Percentiles rank a stretch among this genome's conserved stretches.
Conservation (phyloP, 2,888 invertebrate genomes). For the Gryllus longicercus region DNA sequence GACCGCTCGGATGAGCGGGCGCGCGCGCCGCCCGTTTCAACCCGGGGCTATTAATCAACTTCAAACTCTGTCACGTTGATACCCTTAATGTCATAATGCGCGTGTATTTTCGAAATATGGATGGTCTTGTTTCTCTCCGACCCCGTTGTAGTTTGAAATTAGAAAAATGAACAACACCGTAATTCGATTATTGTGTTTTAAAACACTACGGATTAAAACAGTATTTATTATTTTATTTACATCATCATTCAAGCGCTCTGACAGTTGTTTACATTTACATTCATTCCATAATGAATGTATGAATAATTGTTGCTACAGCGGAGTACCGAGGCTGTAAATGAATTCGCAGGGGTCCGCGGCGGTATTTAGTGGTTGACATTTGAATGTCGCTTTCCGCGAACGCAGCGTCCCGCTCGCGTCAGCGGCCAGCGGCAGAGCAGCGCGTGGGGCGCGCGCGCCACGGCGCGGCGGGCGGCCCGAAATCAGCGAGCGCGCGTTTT, state of each 20-base stretch:
- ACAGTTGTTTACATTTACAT: conserved; percentile 17
- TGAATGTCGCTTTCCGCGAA: conserved; percentile 8
- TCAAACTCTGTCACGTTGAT: conserved; percentile 9
- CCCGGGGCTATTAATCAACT: background rate
- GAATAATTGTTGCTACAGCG: conserved; percentile 1
- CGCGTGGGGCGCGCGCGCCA: background rate
- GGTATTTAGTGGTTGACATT: conserved; percentile 17
- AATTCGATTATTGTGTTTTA: conserved; percentile 10
- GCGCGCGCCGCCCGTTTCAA: background rate
- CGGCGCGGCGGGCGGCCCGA: background rate
- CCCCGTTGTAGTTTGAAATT: background rate
- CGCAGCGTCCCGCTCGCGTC: background rate
- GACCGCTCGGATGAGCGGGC: background rate
- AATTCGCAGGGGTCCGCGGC: background rate
- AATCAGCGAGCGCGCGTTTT: background rate
- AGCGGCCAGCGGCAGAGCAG: background rate
- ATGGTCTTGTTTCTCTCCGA: conserved; percentile 17
- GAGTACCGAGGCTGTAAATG: conserved; percentile 11
- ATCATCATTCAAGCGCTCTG: conserved; percentile 8
- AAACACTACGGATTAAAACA: conserved; percentile 9
- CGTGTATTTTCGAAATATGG: background rate
- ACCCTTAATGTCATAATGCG: conserved; percentile 5
- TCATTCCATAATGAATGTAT: conserved; percentile 8
- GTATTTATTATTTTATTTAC: conserved; percentile 17
- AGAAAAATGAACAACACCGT: conserved; percentile 2